Percentiles rank a stretch among this genome's conserved stretches.
Evolutionary conservation across 2,113 vertebrate species (phyloP).

Genomic region (Pollimyrus isidori): DNA sequence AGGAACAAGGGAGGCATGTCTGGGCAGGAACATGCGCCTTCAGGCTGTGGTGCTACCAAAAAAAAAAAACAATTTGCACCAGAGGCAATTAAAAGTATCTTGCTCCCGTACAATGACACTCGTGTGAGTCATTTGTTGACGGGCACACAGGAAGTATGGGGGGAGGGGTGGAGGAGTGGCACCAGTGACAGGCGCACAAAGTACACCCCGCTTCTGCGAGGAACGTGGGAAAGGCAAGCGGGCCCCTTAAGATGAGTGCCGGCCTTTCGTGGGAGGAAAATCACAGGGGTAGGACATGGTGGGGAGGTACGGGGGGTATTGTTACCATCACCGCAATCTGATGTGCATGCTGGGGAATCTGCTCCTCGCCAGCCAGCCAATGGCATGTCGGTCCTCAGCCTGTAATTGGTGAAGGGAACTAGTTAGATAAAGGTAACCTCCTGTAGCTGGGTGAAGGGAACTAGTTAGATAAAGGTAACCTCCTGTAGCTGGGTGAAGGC

Average conservation of each 20-base stretch:
- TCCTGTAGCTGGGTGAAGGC: not conserved
- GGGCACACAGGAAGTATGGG: not conserved
- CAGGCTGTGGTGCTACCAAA: not conserved
- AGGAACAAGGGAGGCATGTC: not conserved
- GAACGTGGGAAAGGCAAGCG: not conserved
- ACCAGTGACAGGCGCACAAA: not conserved
- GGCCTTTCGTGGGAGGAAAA: conserved; percentile 5
- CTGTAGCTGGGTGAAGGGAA: not conserved
- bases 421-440: not conserved
- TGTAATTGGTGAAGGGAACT: not conserved
- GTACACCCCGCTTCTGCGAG: not conserved
- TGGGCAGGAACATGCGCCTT: not conserved
- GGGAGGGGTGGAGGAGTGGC: not conserved
- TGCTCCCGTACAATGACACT: not conserved
- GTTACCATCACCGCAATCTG: not conserved
- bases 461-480: not conserved
- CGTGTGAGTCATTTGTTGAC: conserved; percentile 8
- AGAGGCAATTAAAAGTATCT: conserved; percentile 9
- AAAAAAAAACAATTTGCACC: not conserved
- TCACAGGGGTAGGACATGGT: not conserved
- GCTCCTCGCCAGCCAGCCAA: not conserved
- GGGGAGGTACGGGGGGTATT: not conserved
- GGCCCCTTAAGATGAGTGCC: not conserved
- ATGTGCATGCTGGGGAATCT: not conserved
- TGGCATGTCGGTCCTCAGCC: not conserved